Evolutionary conservation across 2,797 vertebrate genomes (phyloP), one percentile per base, ranked within the genome.

Genomic region (Enoplosus armatus): DNA sequence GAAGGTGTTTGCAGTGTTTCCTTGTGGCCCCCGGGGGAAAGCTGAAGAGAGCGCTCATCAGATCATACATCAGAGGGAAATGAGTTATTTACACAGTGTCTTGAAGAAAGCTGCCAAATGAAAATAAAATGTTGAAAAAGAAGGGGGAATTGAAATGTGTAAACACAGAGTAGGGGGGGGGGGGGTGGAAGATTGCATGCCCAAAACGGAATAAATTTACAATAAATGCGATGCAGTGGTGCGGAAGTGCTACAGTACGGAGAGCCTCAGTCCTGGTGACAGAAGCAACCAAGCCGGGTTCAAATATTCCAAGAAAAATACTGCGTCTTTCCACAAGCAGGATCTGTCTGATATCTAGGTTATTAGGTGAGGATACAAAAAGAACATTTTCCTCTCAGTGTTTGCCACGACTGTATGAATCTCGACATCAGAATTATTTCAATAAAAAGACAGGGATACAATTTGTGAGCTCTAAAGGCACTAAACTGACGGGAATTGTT

Each of bases 31-130:
- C 74, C 12, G 55, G 55, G 66, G 78, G 85, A 69, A 72, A 54
- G 29, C 69, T 62, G 76, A 77, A 76, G 33, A 75, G 68, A 71
- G 48, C n/a, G 31, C 55, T 86, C 80, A 86, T 86, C 47, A 82
- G 62, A 87, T 83, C 80, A 67, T 51, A 66, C 43, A 92, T 92
- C 86, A 78, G 56, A 92, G 18, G 47, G 54, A 85, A 85, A 67
- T 39, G 1, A 85, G 51, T 65, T 80, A 75, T 91, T 89, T 85
- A 84, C 76, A 77, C 67, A 67, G 48, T n/a, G 2, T 70, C 59
- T 62, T 54, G 20, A 72, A 82, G 66, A 78, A 79, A 73, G 69
- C 65, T 77, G 81, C 53, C 81, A 77, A 83, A 80, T 74, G 41
- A 80, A 85, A 90, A 84, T 61, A 24, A 83, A 82, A 82, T 58